A percentile compares a stretch with the other conserved stretches of the same genome.
Conservation (phyloP, 2,888 invertebrate genomes). For the Cheiracanthium punctorium region DNA sequence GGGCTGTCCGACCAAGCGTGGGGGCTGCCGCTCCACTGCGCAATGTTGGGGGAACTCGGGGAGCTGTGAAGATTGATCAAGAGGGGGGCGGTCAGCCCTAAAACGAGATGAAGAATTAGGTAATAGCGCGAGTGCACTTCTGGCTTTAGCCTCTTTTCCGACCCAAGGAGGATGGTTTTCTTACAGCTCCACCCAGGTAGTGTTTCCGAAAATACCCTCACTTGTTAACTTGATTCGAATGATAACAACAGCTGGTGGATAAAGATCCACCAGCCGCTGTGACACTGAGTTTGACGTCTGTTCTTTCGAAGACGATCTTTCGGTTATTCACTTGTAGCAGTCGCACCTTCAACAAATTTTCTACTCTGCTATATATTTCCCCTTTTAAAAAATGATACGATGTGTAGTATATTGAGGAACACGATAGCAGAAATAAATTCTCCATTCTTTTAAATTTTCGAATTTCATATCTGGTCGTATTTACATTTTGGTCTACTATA, state of each 20-base stretch:
- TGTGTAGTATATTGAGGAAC: too few relatives aligned
- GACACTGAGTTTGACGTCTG: too few relatives aligned
- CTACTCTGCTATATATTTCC: too few relatives aligned
- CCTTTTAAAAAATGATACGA: too few relatives aligned
- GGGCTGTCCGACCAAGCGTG: constrained; percentile 14
- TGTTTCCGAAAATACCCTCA: background rate
- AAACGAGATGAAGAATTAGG: constrained; percentile 71
- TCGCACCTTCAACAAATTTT: too few relatives aligned
- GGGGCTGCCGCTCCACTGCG: constrained; percentile 43
- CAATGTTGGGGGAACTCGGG: constrained; percentile 49
- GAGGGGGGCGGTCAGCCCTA: constrained; percentile 57
- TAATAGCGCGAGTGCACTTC: constrained; percentile 60
- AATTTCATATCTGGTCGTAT: too few relatives aligned
- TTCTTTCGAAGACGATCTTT: too few relatives aligned
- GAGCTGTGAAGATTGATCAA: constrained; percentile 70
- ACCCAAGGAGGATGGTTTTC: background rate
- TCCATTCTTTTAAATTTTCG: too few relatives aligned
- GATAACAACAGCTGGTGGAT: background rate
- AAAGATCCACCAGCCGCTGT: too few relatives aligned
- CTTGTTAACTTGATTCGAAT: background rate
- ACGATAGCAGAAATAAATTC: too few relatives aligned
- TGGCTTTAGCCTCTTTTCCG: background rate
- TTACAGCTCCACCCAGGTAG: background rate
- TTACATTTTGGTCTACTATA: too few relatives aligned
- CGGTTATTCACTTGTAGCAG: too few relatives aligned